Evolutionary conservation across 2,888 invertebrate genomes (phyloP).

Genomic region (Atethmia centrago): DNA sequence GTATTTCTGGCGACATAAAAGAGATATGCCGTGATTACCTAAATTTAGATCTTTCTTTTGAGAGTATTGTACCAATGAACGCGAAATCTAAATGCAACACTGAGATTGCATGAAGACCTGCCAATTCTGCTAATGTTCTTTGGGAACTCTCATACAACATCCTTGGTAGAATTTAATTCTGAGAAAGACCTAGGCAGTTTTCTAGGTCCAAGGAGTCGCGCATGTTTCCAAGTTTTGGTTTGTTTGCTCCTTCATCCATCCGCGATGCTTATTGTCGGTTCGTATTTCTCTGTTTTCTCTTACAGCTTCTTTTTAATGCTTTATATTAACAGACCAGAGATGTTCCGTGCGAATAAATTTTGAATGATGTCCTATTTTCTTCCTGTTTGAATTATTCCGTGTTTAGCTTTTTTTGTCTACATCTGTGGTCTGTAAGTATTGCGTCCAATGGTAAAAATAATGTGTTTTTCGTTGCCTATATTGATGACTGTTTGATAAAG

Average conservation of each 20-base stretch:
- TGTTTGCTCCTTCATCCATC: constrained; percentile 84
- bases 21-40: background rate
- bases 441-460: background rate
- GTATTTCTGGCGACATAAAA: background rate
- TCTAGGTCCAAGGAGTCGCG: constrained; percentile 89
- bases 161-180: constrained; percentile 74
- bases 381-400: background rate
- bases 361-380: background rate
- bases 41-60: constrained; percentile 13
- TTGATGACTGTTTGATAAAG: constrained; percentile 5
- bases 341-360: constrained; percentile 9
- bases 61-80: constrained; percentile 25
- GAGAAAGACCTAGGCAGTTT: constrained; percentile 89
- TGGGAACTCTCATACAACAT: constrained; percentile 32
- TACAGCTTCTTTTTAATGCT: constrained; percentile 63
- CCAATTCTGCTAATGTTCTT: constrained; percentile 32
- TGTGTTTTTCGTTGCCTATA: background rate
- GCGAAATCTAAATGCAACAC: background rate
- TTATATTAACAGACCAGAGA: constrained; percentile 47
- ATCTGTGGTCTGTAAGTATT: constrained; percentile 50
- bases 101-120: constrained; percentile 42
- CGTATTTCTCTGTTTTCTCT: constrained; percentile 76
- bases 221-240: constrained; percentile 91
- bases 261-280: constrained; percentile 82
- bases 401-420: background rate